A percentile compares a stretch with the other conserved stretches of the same genome.
phyloP scores from a whole-genome alignment of 2,888 invertebrate species.

The Coenonympha glycerion region DNA sequence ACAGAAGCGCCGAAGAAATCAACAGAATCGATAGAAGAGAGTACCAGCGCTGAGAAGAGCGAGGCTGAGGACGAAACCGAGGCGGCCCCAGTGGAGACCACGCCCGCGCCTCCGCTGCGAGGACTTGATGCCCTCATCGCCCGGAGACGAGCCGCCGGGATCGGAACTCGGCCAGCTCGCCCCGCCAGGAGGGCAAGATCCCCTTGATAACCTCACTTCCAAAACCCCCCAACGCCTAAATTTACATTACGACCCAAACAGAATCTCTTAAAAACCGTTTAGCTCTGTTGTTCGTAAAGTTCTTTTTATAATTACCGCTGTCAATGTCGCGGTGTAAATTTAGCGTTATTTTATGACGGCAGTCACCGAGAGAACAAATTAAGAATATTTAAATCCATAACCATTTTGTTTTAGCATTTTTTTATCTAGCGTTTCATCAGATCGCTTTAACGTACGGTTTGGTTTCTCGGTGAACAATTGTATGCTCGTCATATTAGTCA shows the following conservation, averaged over 20 bases:
- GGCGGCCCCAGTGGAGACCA: conserved; percentile 54
- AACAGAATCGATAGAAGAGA: conserved; percentile 59
- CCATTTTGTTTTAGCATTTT: not conserved
- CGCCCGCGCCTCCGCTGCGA: conserved; percentile 76
- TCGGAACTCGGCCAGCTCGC: conserved; percentile 50
- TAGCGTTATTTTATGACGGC: conserved; percentile 13
- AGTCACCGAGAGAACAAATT: conserved; percentile 8
- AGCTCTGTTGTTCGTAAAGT: not conserved
- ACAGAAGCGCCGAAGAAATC: conserved; percentile 60
- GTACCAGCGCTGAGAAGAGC: conserved; percentile 57
- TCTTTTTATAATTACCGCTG: too few relatives aligned
- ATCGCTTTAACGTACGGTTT: not conserved
- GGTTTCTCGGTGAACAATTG: conserved; percentile 17
- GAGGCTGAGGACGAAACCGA: conserved; percentile 58
- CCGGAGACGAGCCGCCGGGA: conserved; percentile 77
- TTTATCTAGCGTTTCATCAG: not conserved
- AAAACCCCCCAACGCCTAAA: conserved; percentile 2
- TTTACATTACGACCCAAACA: conserved; percentile 2
- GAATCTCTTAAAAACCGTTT: too few relatives aligned
- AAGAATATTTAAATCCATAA: not conserved
- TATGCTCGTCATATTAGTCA: conserved; percentile 60
- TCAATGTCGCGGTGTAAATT: conserved; percentile 12
- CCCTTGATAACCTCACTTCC: conserved; percentile 37
- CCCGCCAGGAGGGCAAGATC: conserved; percentile 48
- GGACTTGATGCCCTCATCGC: conserved; percentile 82